Percentiles rank a stretch among this genome's conserved stretches.
Conservation (phyloP, 2,113 vertebrate genomes). For the Barnardius zonarius region DNA sequence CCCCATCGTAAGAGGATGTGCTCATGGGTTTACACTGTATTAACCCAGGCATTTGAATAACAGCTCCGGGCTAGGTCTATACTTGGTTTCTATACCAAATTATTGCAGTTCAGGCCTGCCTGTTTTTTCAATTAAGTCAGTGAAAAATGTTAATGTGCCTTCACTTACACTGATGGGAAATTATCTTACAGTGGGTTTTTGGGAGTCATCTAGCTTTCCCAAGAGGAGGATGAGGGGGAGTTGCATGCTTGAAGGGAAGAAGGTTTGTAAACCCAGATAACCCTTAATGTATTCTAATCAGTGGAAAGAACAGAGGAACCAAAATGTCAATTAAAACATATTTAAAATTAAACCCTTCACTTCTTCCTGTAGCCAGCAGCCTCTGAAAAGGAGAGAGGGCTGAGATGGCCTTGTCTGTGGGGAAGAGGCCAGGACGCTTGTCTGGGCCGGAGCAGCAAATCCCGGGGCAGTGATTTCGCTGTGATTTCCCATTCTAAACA, state of each 20-base stretch:
- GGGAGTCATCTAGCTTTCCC: neutral
- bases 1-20: conserved; percentile 54
- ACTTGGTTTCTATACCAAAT: conserved; percentile 27
- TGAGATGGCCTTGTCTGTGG: accelerated
- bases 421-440: neutral
- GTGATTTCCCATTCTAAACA: neutral
- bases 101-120: neutral
- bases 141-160: neutral
- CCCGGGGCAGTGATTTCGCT: accelerated
- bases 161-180: neutral
- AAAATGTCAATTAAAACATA: neutral
- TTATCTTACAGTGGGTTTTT: neutral
- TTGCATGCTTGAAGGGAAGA: accelerated
- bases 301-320: neutral
- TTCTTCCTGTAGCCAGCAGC: neutral
- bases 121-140: neutral
- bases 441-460: neutral
- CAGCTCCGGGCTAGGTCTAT: conserved; percentile 52
- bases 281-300: neutral
- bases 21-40: conserved; percentile 61
- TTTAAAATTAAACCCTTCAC: neutral
- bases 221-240: neutral
- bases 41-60: conserved; percentile 58
- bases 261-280: neutral
- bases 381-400: neutral